Conservation (phyloP, 2,797 vertebrate species). For the Hypotaenidia philippensis region DNA sequence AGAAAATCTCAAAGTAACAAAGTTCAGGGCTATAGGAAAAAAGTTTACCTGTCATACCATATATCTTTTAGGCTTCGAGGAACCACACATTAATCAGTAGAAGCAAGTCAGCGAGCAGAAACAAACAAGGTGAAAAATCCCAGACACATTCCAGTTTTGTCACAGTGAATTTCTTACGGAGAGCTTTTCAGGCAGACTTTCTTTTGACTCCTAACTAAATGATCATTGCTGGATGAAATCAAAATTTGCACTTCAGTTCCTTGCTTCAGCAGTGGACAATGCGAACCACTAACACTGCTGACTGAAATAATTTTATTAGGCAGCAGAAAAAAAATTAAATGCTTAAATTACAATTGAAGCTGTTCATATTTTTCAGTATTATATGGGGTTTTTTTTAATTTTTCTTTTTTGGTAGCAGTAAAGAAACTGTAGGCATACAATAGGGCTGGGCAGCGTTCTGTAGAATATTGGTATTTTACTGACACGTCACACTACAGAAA, state of each 20-base stretch:
- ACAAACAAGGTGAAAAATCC: slow-evolving; percentile 45
- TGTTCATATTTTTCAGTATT: neutral
- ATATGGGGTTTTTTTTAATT: neutral
- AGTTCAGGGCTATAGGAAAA: neutral
- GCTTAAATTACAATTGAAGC: slow-evolving; percentile 12
- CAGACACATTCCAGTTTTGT: slow-evolving; percentile 28
- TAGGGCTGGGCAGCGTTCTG: neutral
- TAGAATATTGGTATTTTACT: slow-evolving; percentile 40
- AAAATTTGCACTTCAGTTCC: neutral
- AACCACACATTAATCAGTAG: slow-evolving; percentile 15
- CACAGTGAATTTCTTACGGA: neutral
- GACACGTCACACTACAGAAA: neutral
- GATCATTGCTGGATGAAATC: neutral
- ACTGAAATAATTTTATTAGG: slow-evolving; percentile 12
- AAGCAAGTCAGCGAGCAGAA: slow-evolving; percentile 19
- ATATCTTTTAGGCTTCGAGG: slow-evolving; percentile 23
- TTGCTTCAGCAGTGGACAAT: neutral
- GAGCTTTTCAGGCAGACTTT: slow-evolving; percentile 7
- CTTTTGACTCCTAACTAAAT: slow-evolving; percentile 3
- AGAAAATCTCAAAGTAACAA: neutral
- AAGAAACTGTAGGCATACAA: neutral
- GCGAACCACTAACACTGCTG: neutral
- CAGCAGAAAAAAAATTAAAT: slow-evolving; percentile 13
- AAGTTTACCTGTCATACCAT: neutral
- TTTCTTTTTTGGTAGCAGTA: neutral